Evolutionary conservation across 2,797 vertebrate species (phyloP).

Genomic region (Calcarius lapponicus): DNA sequence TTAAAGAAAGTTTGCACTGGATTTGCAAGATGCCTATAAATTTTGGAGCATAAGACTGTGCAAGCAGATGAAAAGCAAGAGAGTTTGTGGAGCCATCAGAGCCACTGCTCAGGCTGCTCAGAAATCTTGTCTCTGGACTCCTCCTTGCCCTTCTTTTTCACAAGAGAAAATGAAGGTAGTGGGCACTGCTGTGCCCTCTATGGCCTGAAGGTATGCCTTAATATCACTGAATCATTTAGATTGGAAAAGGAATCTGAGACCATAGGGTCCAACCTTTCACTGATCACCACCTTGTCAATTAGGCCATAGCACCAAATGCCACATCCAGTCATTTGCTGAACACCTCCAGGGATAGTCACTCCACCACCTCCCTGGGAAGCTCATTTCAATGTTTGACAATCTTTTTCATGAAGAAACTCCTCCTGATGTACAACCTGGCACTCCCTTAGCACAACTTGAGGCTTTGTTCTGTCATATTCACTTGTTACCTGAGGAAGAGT

Average conservation of each 20-base stretch:
- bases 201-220: background rate
- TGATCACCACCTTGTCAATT: background rate
- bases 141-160: background rate
- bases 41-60: background rate
- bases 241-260: background rate
- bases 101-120: background rate
- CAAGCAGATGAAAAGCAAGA: background rate
- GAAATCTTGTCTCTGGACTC: background rate
- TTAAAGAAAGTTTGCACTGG: background rate
- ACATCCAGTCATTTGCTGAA: background rate
- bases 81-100: background rate
- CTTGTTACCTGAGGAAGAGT: background rate
- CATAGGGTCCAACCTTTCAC: background rate
- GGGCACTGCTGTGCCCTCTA: background rate
- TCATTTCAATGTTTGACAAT: background rate
- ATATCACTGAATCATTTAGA: background rate
- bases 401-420: background rate
- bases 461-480: background rate
- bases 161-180: background rate
- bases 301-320: background rate
- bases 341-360: background rate
- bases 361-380: background rate
- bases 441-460: background rate
- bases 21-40: background rate
- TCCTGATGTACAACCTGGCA: background rate